Evolutionary conservation across 92 coral and sea anemone species (phyloP).

Genomic region (Micromussa lordhowensis): DNA sequence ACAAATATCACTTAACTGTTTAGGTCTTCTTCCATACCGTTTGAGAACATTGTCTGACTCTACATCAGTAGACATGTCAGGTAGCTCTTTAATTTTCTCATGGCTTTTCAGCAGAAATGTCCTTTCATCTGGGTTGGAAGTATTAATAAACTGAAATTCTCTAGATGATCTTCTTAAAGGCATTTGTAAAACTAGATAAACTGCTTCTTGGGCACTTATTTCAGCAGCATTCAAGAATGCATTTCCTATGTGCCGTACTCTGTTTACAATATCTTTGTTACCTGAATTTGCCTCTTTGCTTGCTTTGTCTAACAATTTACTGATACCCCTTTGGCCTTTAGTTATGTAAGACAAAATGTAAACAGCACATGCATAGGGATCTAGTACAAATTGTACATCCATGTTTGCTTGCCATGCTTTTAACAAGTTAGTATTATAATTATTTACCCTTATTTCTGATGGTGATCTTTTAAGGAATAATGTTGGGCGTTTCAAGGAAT

Average conservation of each 20-base stretch:
- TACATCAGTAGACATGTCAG: conserved; percentile 51
- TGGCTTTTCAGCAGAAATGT: conserved; percentile 54
- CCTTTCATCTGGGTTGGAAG: conserved; percentile 18
- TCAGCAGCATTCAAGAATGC: conserved; percentile 65
- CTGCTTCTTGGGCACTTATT: conserved; percentile 79
- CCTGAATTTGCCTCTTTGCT: conserved; percentile 40
- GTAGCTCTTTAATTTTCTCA: conserved; percentile 62
- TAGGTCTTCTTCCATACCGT: conserved; percentile 47
- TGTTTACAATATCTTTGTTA: conserved; percentile 39
- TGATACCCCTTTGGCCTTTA: conserved; percentile 62
- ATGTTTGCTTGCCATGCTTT: conserved; percentile 55
- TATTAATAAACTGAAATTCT: conserved; percentile 71
- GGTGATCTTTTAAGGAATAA: conserved; percentile 23
- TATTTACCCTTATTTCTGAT: conserved; percentile 4
- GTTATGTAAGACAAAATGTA: conserved; percentile 43
- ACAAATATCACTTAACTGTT: conserved; percentile 18
- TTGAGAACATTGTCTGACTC: conserved; percentile 37
- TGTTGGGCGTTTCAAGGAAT: conserved; percentile 27
- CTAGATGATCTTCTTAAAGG: conserved; percentile 64
- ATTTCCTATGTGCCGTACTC: conserved; percentile 52
- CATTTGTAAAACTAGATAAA: conserved; percentile 75
- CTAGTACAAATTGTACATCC: conserved; percentile 56
- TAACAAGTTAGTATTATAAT: conserved; percentile 31
- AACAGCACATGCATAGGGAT: conserved; percentile 48
- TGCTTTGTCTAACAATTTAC: conserved; percentile 50